Evolutionary conservation across 53 echinoderm and acorn worm species (phyloP), one percentile per base, ranked within the genome.

Genomic region (Holothuria scabra): DNA sequence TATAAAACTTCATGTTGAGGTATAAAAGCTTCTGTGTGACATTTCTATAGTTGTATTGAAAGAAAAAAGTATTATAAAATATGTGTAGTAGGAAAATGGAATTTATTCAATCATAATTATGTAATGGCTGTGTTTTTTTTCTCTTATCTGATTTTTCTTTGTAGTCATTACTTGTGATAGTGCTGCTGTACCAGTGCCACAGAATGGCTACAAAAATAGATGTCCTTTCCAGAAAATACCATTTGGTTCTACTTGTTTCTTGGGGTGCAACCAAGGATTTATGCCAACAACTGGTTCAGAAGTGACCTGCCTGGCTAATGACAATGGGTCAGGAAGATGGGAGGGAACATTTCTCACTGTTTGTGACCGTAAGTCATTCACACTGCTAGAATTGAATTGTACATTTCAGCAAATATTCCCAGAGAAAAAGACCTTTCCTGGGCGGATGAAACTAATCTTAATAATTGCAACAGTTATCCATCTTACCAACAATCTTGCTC

Each of bases 141-240:
- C 0, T 0, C n/a, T 7, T 41, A 41, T 6, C 10, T 41, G 7
- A 12, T 24, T 61, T 35, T 46, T 1, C 34, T 20, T 81, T 59
- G 46, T 65, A 94, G 94, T 60, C 70, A 74, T 94, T 10, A 87
- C 75, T 14, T 94, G 94, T 70, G 89, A 88, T 59, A 86, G 67
- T 46, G 69, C 59, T 20, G 95, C 90, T 29, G 76, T 95, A 37
- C 95, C 95, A 13, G 57, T 81, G 7, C 95, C 95, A 7, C 29
- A 56, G 13, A 93, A 95, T 74, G 95, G 95, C 16, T 46, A 32
- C 22, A 93, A 86, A 60, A 93, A 74, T 75, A 85, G 91, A 46
- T 92, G 92, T 59, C 64, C 87, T 22, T 72, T 84, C 56, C 46
- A 71, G 3, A 70, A 41, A 26, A 86, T 88, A 21, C 31, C 79